Percentiles rank a stretch among this genome's conserved stretches.
Evolutionary conservation across 2,113 vertebrate species (phyloP).

Genomic region (Rhagologus leucostigma): DNA sequence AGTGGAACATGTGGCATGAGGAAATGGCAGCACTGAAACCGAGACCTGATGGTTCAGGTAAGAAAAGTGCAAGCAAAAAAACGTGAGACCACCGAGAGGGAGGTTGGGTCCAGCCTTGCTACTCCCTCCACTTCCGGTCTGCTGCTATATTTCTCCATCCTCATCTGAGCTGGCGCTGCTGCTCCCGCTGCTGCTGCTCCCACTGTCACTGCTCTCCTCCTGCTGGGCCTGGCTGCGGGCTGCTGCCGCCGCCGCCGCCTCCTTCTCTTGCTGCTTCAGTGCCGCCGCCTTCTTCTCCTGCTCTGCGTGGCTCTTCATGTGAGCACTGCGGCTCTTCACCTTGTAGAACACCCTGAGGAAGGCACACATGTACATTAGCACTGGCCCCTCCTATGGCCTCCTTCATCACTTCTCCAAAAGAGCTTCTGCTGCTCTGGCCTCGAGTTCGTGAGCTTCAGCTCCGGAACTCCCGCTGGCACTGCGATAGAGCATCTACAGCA

Average conservation of each 20-base stretch:
- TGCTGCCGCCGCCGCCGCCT: conserved; percentile 58
- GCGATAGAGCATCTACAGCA: not conserved
- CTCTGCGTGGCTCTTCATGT: conserved; percentile 98
- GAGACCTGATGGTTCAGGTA: not conserved
- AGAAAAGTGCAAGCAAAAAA: conserved; percentile 6
- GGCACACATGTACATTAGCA: not conserved
- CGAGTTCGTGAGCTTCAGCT: not conserved
- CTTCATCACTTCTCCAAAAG: not conserved
- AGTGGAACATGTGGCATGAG: not conserved
- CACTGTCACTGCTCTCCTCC: conserved; percentile 51
- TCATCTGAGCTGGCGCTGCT: conserved; percentile 76
- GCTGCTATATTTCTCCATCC: conserved; percentile 70
- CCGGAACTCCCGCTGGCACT: rapidly evolving
- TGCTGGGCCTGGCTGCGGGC: conserved; percentile 66
- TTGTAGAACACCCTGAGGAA: conserved; percentile 86
- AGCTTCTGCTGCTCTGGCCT: not conserved
- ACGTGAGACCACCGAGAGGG: not conserved
- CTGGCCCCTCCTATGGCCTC: not conserved
- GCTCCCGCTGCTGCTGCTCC: conserved; percentile 65
- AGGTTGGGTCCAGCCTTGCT: conserved; percentile 32
- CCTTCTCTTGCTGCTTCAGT: conserved; percentile 81
- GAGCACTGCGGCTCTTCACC: conserved; percentile 97
- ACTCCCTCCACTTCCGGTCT: not conserved
- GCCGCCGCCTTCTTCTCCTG: conserved; percentile 97
- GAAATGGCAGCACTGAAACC: conserved; percentile 27